Base-by-base conservation (phyloP, 1,140 invertebrate species). In the Brachionus paranguensis region DNA sequence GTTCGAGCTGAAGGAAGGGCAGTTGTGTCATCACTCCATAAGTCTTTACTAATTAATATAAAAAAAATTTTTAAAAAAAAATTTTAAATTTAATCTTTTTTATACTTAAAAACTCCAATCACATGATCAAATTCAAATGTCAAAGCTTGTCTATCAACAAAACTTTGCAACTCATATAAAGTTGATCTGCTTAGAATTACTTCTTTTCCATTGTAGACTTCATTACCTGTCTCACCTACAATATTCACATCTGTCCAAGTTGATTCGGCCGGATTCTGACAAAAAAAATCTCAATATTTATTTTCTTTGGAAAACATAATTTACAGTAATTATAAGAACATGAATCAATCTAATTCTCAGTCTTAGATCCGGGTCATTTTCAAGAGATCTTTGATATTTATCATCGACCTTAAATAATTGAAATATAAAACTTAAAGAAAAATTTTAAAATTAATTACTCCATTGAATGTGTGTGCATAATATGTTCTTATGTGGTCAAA, bases 391-490 rank as follows among this genome's bases (percentile, higher is more conserved):
- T 29, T 78, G 43, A n/a, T 78, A 78, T 47, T 55, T 47, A 78
- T 47, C 74, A 55, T 78, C 41, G 4, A 78, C 74, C 74, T 78
- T 47, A 33, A 14, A 41, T 24, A 60, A 60, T 60, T 20, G 1
- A 1, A 55, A 17, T 7, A 55, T 10, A 10, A 20, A 60, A 20
- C 0, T 24, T 24, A 0, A 6, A 37, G 0, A 5, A 37, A 37
- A 37, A 37, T 37, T 7, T 37, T 6, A 3, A 33, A 37, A 37
- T 37, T 37, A 7, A 41, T 78, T 78, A 78, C 74, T 12, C 74
- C 74, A 55, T 78, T 78, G 12, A 78, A 29, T 33, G 50, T 29
- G 27, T 78, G 74, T n/a, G 74, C 74, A 47, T 50, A 78, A 55
- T 78, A 78, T 29, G 41, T 78, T 29, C 74, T 37, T 29, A 78